Evolutionary conservation across 2,888 invertebrate genomes (phyloP), one percentile per base, ranked within the genome.

Genomic region (Dione juno): DNA sequence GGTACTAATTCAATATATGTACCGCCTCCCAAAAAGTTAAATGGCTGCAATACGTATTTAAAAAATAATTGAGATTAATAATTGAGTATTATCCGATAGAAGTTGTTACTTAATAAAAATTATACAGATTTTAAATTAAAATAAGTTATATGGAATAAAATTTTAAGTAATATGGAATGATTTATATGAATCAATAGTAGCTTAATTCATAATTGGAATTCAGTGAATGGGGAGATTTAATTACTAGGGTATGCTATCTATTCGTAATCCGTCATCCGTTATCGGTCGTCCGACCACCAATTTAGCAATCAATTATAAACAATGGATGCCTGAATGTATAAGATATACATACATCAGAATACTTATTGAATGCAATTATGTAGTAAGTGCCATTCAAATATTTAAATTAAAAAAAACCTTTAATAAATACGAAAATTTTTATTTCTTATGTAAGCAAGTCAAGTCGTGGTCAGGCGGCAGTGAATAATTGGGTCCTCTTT

Each of bases 401-500:
- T 11, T 53, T 53, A n/a, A 37, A 37, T n/a, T 3, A 37, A 37
- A 16, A 5, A 16, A 16, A 3, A 45, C 1, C 1, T 37, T 37
- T 21, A 16, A 11, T 41, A 45, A n/a, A n/a, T 28, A n/a, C n/a
- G 45, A 45, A 9, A 1, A 45, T 5, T 9, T 21, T 13, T 0
- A 61, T 61, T 61, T 35, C 11, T 35, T n/a, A 61, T 28, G 21
- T n/a, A 61, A 43, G n/a, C 43, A 5, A 11, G n/a, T 28, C 28
- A 11, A 43, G 19, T 28, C n/a, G 28, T 45, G n/a, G 45, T 61
- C 21, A 10, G n/a, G n/a, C 1, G 45, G 11, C 35, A 43, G 43
- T 6, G 8, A 61, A 6, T 45, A 11, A 43, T 61, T 45, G 21
- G 11, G 7, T 13, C 28, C 45, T 28, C 7, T 61, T 45, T 61